A percentile compares a stretch with the other conserved stretches of the same genome.
phyloP scores from a whole-genome alignment of 2,113 vertebrate genomes.

The Hypocryptadius cinnamomeus region DNA sequence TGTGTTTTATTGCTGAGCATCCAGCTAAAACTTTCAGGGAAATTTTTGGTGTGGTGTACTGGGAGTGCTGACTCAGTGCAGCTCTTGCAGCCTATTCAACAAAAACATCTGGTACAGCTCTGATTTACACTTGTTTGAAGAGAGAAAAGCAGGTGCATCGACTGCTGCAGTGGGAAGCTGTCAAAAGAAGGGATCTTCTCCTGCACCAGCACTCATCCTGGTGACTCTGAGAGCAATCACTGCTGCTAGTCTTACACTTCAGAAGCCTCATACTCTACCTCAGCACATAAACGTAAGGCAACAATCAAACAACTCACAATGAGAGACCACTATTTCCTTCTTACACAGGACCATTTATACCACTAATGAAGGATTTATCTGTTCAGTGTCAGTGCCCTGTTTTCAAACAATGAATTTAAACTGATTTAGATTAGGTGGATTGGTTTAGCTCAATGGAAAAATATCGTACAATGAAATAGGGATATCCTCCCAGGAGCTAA shows the following conservation, averaged over 20 bases:
- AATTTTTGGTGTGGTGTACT: not conserved
- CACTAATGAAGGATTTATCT: not conserved
- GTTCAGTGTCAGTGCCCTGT: not conserved
- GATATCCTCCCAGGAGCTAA: not conserved
- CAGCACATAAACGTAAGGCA: not conserved
- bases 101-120: slow-evolving; percentile 24
- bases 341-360: not conserved
- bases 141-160: slow-evolving; percentile 11
- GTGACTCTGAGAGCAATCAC: not conserved
- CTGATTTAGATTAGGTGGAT: not conserved
- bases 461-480: not conserved
- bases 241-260: not conserved
- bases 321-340: not conserved
- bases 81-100: slow-evolving; percentile 5
- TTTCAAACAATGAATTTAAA: not conserved
- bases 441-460: not conserved
- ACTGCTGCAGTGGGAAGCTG: not conserved
- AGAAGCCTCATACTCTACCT: not conserved
- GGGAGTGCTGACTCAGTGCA: slow-evolving; percentile 20
- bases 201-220: not conserved
- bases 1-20: slow-evolving; percentile 22
- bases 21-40: slow-evolving; percentile 19
- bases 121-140: slow-evolving; percentile 37
- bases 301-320: not conserved
- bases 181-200: not conserved